phyloP scores from a whole-genome alignment of 2,797 vertebrate species.

The Manis javanica region DNA sequence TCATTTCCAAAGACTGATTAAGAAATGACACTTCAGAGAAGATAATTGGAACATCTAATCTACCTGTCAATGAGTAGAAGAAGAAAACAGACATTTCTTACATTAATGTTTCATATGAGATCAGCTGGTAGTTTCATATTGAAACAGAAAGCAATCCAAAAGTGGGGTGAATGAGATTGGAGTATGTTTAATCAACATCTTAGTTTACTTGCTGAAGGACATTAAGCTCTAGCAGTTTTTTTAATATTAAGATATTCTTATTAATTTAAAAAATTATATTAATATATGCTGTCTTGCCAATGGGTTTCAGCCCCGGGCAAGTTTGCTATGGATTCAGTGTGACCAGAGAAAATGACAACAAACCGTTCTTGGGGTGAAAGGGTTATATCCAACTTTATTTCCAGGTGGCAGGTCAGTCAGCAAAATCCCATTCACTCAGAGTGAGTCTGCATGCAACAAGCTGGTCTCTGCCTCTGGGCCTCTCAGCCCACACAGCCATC shows the following conservation, averaged over 20 bases:
- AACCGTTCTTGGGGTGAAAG: too few relatives aligned
- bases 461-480: too few relatives aligned
- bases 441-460: too few relatives aligned
- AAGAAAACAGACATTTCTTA: background rate
- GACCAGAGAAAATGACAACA: too few relatives aligned
- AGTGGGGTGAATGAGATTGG: background rate
- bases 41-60: conserved; percentile 32
- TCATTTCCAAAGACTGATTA: background rate
- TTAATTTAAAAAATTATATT: background rate
- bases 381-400: too few relatives aligned
- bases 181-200: background rate
- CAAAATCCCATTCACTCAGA: too few relatives aligned
- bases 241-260: background rate
- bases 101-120: background rate
- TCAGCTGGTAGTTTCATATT: background rate
- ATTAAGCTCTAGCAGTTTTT: background rate
- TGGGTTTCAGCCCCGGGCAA: too few relatives aligned
- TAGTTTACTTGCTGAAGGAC: background rate
- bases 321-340: too few relatives aligned
- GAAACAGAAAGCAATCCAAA: background rate
- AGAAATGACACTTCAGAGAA: conserved; percentile 19
- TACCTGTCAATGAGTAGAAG: background rate
- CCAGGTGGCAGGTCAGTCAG: too few relatives aligned
- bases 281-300: too few relatives aligned
- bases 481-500: too few relatives aligned